Conservation (phyloP, 2,888 invertebrate genomes). For the Zelleria hepariella region DNA sequence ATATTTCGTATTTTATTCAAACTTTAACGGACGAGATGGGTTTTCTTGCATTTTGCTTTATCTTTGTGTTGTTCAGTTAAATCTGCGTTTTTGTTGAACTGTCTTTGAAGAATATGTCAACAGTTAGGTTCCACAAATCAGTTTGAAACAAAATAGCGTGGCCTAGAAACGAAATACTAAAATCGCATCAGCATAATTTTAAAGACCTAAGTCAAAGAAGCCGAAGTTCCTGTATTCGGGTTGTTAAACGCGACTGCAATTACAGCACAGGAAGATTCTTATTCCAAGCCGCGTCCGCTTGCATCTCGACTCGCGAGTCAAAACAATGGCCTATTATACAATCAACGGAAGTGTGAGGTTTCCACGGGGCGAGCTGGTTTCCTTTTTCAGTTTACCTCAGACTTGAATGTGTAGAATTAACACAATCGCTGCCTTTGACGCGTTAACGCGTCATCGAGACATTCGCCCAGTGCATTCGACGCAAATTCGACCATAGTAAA, state of each 20-base stretch:
- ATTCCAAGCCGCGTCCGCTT: conserved; percentile 20
- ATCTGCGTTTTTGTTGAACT: no score
- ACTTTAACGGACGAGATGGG: neutral
- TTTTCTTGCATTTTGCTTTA: no score
- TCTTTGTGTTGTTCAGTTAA: no score
- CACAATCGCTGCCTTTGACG: no score
- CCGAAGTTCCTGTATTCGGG: neutral
- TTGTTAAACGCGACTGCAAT: neutral
- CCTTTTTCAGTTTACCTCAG: conserved; percentile 8
- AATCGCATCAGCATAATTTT: neutral
- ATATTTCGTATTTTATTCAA: neutral
- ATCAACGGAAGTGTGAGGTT: conserved; percentile 21
- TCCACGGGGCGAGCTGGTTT: conserved; percentile 16
- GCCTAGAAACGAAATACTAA: neutral
- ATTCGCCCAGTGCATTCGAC: no score
- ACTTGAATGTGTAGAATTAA: neutral
- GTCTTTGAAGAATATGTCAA: no score
- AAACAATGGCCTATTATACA: conserved; percentile 29
- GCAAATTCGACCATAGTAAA: no score
- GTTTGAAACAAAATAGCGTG: no score
- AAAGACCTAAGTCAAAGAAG: neutral
- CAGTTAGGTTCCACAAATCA: no score
- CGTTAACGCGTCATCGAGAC: no score
- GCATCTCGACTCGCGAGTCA: conserved; percentile 10
- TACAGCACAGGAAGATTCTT: conserved; percentile 22